Evolutionary conservation across 1,140 invertebrate species (phyloP).

Genomic region (Neuroterus valhalla): DNA sequence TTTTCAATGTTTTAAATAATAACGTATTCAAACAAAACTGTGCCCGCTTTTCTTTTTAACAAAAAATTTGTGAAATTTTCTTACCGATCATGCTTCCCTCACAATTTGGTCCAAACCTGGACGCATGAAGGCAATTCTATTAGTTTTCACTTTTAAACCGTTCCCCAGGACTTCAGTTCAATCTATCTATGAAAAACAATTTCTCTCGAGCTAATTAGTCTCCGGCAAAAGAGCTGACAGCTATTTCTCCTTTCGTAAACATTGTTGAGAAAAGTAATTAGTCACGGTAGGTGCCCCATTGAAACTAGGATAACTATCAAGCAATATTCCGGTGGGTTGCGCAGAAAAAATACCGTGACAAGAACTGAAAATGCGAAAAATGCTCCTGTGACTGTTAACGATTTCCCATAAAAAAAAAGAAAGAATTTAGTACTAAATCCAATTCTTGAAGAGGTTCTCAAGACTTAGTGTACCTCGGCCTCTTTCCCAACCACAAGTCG

Average conservation of each 20-base stretch:
- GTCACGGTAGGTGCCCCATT: slow-evolving; percentile 8
- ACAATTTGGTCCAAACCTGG: too few relatives aligned
- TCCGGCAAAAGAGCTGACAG: not conserved
- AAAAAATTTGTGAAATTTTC: too few relatives aligned
- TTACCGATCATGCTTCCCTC: too few relatives aligned
- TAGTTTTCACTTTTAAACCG: too few relatives aligned
- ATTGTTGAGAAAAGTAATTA: not conserved
- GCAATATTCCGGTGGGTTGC: not conserved
- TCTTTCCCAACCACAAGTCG: not conserved
- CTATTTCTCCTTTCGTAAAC: slow-evolving; percentile 7
- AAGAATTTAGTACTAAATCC: too few relatives aligned
- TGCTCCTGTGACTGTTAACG: not conserved
- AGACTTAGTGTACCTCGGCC: not conserved
- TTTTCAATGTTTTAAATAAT: too few relatives aligned
- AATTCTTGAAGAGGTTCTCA: not conserved
- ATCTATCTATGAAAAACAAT: too few relatives aligned
- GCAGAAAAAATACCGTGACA: not conserved
- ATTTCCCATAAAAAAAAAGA: not conserved
- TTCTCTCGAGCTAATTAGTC: too few relatives aligned
- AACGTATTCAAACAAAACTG: too few relatives aligned
- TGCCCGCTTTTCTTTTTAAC: too few relatives aligned
- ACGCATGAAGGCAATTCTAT: too few relatives aligned
- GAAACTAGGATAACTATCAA: not conserved
- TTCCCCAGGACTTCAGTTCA: too few relatives aligned
- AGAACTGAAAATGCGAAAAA: not conserved